These are phyloP conservation scores for Pangasianodon gigas DNA, from an alignment of 2,113 vertebrate species.

Conservation along the genomic window DNA sequence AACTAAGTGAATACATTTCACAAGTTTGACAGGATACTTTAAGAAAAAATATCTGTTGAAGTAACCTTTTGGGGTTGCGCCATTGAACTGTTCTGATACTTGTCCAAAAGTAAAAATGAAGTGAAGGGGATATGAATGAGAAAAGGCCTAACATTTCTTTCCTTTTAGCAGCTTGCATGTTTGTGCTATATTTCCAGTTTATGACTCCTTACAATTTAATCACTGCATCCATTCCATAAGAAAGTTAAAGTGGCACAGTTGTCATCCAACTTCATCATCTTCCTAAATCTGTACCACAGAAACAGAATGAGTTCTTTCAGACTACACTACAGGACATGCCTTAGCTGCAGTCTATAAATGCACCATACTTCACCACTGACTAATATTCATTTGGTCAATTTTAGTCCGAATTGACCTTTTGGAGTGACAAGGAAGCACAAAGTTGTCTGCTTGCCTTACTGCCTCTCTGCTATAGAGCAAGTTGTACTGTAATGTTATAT, in stretches of 20 bases:
- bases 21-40: slow-evolving; percentile 65
- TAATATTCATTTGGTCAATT: slow-evolving; percentile 67
- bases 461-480: background rate
- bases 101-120: slow-evolving; percentile 58
- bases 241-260: slow-evolving; percentile 65
- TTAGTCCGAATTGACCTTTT: slow-evolving; percentile 62
- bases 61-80: slow-evolving; percentile 65
- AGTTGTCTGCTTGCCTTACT: background rate
- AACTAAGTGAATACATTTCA: slow-evolving; percentile 60
- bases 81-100: slow-evolving; percentile 61
- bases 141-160: slow-evolving; percentile 60
- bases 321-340: slow-evolving; percentile 53
- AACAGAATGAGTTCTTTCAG: slow-evolving; percentile 24
- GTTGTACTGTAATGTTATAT: background rate
- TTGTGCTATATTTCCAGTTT: slow-evolving; percentile 54
- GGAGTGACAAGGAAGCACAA: slow-evolving; percentile 38
- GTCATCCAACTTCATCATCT: slow-evolving; percentile 63
- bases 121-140: slow-evolving; percentile 56
- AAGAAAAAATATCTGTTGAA: slow-evolving; percentile 52
- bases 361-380: slow-evolving; percentile 60
- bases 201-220: slow-evolving; percentile 66
- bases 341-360: background rate
- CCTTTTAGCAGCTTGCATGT: slow-evolving; percentile 61
- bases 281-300: slow-evolving; percentile 37
- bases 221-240: slow-evolving; percentile 64